Conservation (phyloP, 2,888 invertebrate species). For the Tetragnatha montana region DNA sequence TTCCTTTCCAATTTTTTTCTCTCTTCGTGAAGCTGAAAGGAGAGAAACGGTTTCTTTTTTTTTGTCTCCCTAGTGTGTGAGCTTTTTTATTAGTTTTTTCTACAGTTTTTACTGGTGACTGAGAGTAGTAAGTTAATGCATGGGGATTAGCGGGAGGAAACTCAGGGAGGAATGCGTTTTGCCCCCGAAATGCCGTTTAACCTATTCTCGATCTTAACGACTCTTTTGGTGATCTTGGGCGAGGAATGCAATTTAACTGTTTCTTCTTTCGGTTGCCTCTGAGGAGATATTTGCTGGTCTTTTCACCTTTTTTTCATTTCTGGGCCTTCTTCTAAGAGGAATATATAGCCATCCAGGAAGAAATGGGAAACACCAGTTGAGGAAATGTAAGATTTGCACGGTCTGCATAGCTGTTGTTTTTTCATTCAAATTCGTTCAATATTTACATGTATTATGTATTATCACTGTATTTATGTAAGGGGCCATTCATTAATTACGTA, state of each 20-base stretch:
- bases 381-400: too few species aligned
- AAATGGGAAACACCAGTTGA: too few species aligned
- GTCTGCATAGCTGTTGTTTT: too few species aligned
- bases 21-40: conserved; percentile 36
- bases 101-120: conserved; percentile 21
- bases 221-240: background rate
- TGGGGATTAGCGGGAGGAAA: background rate
- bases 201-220: conserved; percentile 13
- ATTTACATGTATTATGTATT: too few species aligned
- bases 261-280: background rate
- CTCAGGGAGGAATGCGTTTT: conserved; percentile 15
- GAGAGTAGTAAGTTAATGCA: conserved; percentile 32
- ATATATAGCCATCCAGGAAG: too few species aligned
- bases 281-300: background rate
- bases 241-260: background rate
- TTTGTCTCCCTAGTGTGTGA: background rate
- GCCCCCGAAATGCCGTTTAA: conserved; percentile 24
- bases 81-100: background rate
- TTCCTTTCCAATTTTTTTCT: background rate
- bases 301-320: background rate
- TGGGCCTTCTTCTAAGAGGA: background rate
- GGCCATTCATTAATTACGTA: too few species aligned
- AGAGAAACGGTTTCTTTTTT: conserved; percentile 3
- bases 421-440: too few species aligned
- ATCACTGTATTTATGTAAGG: too few species aligned